These are phyloP conservation scores for Meteorus cinctellus DNA, from an alignment of 2,888 invertebrate genomes.

Conservation along the genomic window DNA sequence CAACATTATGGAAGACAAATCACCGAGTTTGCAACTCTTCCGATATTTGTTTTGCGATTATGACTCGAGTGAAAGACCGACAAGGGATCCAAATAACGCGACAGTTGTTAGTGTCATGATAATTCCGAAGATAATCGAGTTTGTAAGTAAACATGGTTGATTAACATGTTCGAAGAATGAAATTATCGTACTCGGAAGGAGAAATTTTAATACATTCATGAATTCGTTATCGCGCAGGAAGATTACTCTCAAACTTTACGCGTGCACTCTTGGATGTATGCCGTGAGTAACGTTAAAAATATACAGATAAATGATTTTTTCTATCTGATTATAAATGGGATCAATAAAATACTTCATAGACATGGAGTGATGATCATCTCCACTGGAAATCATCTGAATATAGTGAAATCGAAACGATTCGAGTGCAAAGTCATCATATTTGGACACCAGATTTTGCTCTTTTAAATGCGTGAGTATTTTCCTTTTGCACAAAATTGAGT, in stretches of 20 bases:
- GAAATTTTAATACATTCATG: conserved; percentile 11
- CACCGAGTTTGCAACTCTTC: conserved; percentile 69
- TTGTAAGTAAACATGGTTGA: conserved; percentile 57
- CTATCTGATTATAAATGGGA: conserved; percentile 22
- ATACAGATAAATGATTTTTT: background rate
- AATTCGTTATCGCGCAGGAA: conserved; percentile 51
- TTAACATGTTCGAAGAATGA: background rate
- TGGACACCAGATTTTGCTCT: conserved; percentile 86
- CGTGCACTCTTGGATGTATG: conserved; percentile 64
- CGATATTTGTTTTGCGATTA: conserved; percentile 77
- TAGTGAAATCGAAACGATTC: conserved; percentile 76
- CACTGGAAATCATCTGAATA: conserved; percentile 82
- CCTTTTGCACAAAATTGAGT: background rate
- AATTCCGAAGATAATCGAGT: conserved; percentile 75
- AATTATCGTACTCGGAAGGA: background rate
- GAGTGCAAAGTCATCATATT: conserved; percentile 79
- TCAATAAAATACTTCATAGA: conserved; percentile 67
- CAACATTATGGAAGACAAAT: conserved; percentile 54
- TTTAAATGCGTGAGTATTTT: conserved; percentile 77
- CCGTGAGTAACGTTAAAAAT: conserved; percentile 56
- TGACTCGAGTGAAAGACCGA: conserved; percentile 70
- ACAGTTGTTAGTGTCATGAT: conserved; percentile 76
- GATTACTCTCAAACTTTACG: conserved; percentile 69
- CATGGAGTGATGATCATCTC: conserved; percentile 82
- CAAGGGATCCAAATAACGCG: conserved; percentile 73